Conservation (phyloP, 2,888 invertebrate genomes). For the Athripsodes cinereus region DNA sequence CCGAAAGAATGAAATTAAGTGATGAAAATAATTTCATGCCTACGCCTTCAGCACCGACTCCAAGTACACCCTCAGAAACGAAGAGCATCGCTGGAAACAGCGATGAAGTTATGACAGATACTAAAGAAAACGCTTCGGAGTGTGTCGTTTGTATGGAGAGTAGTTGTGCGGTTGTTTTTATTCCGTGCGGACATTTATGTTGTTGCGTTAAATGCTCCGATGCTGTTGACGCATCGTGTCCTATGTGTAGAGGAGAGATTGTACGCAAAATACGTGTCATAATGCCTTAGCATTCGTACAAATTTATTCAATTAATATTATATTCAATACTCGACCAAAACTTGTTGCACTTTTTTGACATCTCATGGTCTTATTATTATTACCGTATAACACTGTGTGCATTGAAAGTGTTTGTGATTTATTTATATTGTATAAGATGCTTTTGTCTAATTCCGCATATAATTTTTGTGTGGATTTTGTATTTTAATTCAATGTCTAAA, state of each 20-base stretch:
- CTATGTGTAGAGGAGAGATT: conserved; percentile 70
- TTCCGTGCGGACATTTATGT: conserved; percentile 85
- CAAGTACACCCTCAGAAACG: conserved; percentile 11
- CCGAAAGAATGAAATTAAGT: conserved; percentile 28
- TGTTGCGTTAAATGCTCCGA: conserved; percentile 67
- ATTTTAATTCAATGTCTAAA: too few species aligned
- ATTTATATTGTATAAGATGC: too few species aligned
- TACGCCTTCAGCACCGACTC: not conserved
- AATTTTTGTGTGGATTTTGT: too few species aligned
- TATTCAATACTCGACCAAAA: not conserved
- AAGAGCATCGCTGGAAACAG: not conserved
- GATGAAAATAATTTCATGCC: not conserved
- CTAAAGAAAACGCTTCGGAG: conserved; percentile 45
- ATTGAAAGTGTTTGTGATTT: too few species aligned
- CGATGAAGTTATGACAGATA: conserved; percentile 33
- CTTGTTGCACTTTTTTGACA: too few species aligned
- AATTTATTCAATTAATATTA: too few species aligned
- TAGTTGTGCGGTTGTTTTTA: conserved; percentile 65
- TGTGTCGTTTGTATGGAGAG: conserved; percentile 81
- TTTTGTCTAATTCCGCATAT: too few species aligned
- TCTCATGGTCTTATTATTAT: too few species aligned
- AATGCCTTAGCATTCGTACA: conserved; percentile 36
- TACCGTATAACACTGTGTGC: too few species aligned
- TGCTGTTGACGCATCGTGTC: conserved; percentile 58
- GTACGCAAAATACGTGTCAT: conserved; percentile 63